Conservation (phyloP, 2,888 invertebrate genomes). For the Syrphus vitripennis region DNA sequence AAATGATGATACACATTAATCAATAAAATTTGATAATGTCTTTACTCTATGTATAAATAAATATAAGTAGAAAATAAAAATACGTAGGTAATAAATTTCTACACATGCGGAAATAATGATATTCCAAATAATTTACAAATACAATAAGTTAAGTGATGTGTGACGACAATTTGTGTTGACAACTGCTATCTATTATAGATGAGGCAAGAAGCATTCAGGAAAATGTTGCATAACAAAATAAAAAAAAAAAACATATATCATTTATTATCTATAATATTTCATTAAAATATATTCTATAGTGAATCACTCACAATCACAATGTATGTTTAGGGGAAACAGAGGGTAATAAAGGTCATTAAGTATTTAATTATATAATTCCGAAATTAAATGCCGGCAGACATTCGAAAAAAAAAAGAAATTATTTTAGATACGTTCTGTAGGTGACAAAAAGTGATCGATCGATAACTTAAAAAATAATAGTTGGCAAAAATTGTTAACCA, state of each 20-base stretch:
- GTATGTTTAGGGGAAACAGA: not conserved
- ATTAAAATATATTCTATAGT: not conserved
- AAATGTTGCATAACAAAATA: conserved; percentile 38
- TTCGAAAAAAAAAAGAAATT: no score
- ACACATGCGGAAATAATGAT: not conserved
- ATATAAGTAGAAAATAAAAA: no score
- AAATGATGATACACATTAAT: conserved; percentile 11
- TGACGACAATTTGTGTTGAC: not conserved
- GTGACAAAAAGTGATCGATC: no score
- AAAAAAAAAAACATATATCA: not conserved
- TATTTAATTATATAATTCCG: no score
- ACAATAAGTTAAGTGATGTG: not conserved
- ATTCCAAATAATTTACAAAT: not conserved
- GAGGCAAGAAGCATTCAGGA: not conserved
- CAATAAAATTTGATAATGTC: not conserved
- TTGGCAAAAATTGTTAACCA: no score
- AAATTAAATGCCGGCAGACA: no score
- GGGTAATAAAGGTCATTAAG: not conserved
- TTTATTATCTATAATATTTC: not conserved
- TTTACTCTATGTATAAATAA: not conserved
- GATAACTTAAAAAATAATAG: no score
- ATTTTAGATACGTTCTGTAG: no score
- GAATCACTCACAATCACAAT: not conserved
- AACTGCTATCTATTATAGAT: not conserved
- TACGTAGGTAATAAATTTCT: not conserved